Conservation (phyloP, 1,140 invertebrate species). For the Neoseiulus cucumeris region DNA sequence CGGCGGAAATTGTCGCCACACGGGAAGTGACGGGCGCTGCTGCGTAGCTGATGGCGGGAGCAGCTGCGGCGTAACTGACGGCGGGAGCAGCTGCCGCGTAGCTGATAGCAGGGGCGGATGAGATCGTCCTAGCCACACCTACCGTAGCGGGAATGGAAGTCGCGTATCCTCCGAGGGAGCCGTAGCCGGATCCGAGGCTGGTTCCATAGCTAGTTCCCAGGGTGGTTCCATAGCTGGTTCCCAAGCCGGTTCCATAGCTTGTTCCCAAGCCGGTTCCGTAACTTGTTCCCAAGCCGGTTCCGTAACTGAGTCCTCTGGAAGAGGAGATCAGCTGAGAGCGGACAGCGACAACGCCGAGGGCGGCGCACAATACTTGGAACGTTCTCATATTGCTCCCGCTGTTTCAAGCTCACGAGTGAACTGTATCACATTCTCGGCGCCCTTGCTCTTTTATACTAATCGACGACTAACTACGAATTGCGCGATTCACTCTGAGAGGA, state of each 20-base stretch:
- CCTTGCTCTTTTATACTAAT: not conserved
- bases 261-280: not conserved
- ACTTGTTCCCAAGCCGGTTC: not conserved
- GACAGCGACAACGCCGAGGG: not conserved
- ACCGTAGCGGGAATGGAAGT: not conserved
- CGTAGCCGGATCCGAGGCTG: not conserved
- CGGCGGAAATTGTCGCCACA: not conserved
- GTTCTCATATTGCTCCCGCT: not conserved
- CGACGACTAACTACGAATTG: too few relatives aligned
- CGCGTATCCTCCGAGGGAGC: not conserved
- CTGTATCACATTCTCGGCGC: not conserved
- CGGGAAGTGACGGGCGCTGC: not conserved
- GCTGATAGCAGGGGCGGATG: not conserved
- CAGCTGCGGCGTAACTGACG: not conserved
- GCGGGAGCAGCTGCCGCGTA: not conserved
- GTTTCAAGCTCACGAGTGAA: not conserved
- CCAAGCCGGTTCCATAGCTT: not conserved
- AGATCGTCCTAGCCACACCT: not conserved
- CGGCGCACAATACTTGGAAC: not conserved
- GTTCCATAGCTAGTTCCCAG: not conserved
- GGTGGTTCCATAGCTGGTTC: not conserved
- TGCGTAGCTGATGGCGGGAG: not conserved
- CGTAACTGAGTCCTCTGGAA: not conserved
- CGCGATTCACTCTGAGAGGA: too few relatives aligned
- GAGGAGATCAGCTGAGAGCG: not conserved